Percentiles rank a stretch among this genome's conserved stretches.
These are phyloP conservation scores for Danio choprae DNA, from an alignment of 2,797 vertebrate species.

Conservation along the genomic window DNA sequence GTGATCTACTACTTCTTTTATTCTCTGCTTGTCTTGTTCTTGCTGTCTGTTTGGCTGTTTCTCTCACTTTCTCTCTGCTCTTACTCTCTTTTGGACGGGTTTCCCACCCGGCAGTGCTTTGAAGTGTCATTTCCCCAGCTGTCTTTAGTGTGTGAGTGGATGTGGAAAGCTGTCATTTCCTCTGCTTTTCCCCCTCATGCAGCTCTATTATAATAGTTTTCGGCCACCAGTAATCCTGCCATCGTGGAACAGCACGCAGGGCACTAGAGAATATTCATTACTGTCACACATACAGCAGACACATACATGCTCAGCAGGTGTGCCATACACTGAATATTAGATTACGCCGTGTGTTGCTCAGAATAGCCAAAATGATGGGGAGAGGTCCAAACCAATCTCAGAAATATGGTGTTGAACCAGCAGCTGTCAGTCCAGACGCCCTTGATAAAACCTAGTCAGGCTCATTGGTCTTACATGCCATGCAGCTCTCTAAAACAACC, in stretches of 20 bases:
- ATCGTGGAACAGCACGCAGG: slow-evolving; percentile 46
- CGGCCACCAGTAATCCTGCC: slow-evolving; percentile 44
- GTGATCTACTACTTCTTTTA: slow-evolving; percentile 4
- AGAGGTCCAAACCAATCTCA: slow-evolving; percentile 26
- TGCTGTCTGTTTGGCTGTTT: slow-evolving; percentile 28
- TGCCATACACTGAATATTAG: slow-evolving; percentile 41
- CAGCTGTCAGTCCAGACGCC: neutral
- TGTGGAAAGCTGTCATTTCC: slow-evolving; percentile 61
- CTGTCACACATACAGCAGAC: slow-evolving; percentile 42
- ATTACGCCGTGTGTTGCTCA: slow-evolving; percentile 19
- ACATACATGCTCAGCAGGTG: slow-evolving; percentile 45
- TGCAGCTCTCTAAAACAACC: slow-evolving; percentile 30
- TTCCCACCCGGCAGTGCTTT: slow-evolving; percentile 46
- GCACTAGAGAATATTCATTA: slow-evolving; percentile 53
- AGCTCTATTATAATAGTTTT: slow-evolving; percentile 50
- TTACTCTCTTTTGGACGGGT: slow-evolving; percentile 37
- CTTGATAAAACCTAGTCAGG: slow-evolving; percentile 27
- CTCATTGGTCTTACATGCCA: slow-evolving; percentile 40
- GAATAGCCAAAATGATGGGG: slow-evolving; percentile 15
- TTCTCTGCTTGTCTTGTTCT: slow-evolving; percentile 2
- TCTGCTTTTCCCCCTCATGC: slow-evolving; percentile 31
- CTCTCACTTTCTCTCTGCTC: slow-evolving; percentile 53
- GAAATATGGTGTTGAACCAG: slow-evolving; percentile 42
- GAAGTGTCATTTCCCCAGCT: slow-evolving; percentile 56
- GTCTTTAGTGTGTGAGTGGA: slow-evolving; percentile 48